These are phyloP conservation scores for Choristoneura rosaceana DNA, from an alignment of 2,888 invertebrate species.

Conservation along the genomic window DNA sequence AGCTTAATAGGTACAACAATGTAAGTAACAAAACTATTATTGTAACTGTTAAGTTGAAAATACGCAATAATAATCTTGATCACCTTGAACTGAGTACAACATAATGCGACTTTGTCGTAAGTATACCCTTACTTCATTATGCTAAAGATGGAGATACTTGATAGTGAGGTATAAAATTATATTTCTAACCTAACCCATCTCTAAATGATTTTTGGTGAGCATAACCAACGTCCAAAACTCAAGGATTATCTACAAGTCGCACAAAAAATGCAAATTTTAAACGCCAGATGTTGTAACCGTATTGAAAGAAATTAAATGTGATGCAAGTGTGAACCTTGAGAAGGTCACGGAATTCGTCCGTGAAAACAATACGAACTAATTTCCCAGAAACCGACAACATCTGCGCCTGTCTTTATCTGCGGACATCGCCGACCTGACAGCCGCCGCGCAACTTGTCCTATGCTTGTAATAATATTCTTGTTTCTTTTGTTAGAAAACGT, in stretches of 20 bases:
- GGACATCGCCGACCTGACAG: constrained; percentile 63
- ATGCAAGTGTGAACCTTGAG: constrained; percentile 53
- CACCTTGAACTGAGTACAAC: constrained; percentile 10
- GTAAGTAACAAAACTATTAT: background rate
- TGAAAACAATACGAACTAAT: constrained; percentile 65
- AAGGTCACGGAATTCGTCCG: constrained; percentile 65
- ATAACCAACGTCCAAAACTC: background rate
- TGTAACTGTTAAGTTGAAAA: background rate
- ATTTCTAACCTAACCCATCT: background rate
- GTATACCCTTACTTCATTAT: background rate
- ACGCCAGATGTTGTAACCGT: constrained; percentile 13
- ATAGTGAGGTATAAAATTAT: background rate
- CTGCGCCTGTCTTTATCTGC: constrained; percentile 75
- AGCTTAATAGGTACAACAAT: too few relatives aligned
- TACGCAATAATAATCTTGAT: background rate
- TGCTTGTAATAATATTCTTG: constrained; percentile 41
- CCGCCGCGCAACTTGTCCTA: constrained; percentile 54
- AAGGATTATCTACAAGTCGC: background rate
- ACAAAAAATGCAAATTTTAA: constrained; percentile 6
- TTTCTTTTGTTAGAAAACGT: constrained; percentile 23
- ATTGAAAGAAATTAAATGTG: constrained; percentile 54
- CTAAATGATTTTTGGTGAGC: background rate
- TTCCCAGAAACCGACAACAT: constrained; percentile 63
- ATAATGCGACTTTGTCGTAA: background rate
- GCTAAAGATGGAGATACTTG: background rate